A percentile compares a stretch with the other conserved stretches of the same genome.
Evolutionary conservation across 2,113 vertebrate species (phyloP).

Genomic region (Eurypyga helias): DNA sequence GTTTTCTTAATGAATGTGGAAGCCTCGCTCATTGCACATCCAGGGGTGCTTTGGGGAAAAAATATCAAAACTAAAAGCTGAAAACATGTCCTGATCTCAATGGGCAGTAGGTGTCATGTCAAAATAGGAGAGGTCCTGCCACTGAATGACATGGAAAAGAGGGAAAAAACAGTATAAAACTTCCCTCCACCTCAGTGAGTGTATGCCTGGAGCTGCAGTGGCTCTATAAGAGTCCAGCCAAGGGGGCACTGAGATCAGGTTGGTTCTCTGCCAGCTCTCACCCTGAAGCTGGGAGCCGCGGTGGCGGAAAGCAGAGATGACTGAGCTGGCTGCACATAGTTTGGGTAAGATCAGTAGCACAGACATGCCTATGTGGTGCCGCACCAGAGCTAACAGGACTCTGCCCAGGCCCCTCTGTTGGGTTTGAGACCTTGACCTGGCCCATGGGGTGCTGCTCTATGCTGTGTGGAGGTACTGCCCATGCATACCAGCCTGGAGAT

Average conservation of each 20-base stretch:
- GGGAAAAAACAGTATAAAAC: not conserved
- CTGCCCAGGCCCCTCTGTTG: not conserved
- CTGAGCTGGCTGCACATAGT: fast-evolving
- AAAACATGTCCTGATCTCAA: not conserved
- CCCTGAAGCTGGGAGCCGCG: not conserved
- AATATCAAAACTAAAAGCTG: not conserved
- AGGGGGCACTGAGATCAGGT: not conserved
- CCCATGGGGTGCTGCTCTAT: fast-evolving
- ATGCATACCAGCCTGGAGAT: not conserved
- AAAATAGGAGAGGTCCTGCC: not conserved
- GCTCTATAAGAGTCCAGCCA: not conserved
- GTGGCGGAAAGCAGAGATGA: not conserved
- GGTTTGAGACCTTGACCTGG: not conserved
- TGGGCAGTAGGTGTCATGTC: not conserved
- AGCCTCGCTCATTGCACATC: not conserved
- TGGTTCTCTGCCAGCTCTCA: not conserved
- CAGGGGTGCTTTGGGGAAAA: not conserved
- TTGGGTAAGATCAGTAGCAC: not conserved
- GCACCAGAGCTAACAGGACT: not conserved
- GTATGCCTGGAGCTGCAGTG: not conserved
- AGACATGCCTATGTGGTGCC: fast-evolving
- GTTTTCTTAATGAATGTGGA: not conserved
- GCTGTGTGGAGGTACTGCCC: fast-evolving
- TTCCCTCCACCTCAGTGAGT: not conserved
- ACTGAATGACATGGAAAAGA: not conserved